Base-by-base conservation (phyloP, 2,797 vertebrate species). In the Rhinophrynus dorsalis region DNA sequence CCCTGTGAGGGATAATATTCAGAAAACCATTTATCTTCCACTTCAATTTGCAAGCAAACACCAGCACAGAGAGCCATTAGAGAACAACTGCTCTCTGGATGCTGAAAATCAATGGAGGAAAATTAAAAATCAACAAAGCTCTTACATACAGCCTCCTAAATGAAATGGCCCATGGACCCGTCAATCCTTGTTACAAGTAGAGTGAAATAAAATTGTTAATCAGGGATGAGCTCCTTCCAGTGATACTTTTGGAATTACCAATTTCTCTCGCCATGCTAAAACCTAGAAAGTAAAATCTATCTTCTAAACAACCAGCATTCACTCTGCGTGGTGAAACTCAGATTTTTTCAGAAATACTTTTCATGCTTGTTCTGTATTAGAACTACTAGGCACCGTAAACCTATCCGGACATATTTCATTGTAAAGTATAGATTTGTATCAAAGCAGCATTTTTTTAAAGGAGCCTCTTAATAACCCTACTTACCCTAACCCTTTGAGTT, bases 101-200 rank as follows among this genome's bases (percentile, higher is more conserved):
- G 78, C 78, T 78, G 68, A 81, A 84, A 86, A 87, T 87, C 80
- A 82, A 85, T 86, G 76, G 67, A 72, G 47, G 76, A 84, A 84
- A 86, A 85, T 86, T 82, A 85, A 85, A 86, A 86, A 85, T 82
- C 84, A 87, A 85, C 80, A 83, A 80, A 80, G 76, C 77, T 80
- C 78, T 81, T 78, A 68, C 74, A 83, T 73, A 62, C 17, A 76
- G 67, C 56, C 79, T 77, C 62, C 78, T 79, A 81, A 84, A 83
- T 83, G 79, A 83, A 84, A 84, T 77, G 75, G 77, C 52, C 68
- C 76, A 59, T 78, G 77, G 76, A 81, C 66, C 68, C 70, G 79
- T 80, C 80, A 86, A 77, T 80, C 74, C 74, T 80, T 75, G 77
- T 82, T 80, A 80, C 78, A 68, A 70, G 70, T 55, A 63, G 54